These are phyloP conservation scores for Ctenochaetus hawaiiensis DNA, from an alignment of 2,797 vertebrate genomes.

Conservation along the genomic window DNA sequence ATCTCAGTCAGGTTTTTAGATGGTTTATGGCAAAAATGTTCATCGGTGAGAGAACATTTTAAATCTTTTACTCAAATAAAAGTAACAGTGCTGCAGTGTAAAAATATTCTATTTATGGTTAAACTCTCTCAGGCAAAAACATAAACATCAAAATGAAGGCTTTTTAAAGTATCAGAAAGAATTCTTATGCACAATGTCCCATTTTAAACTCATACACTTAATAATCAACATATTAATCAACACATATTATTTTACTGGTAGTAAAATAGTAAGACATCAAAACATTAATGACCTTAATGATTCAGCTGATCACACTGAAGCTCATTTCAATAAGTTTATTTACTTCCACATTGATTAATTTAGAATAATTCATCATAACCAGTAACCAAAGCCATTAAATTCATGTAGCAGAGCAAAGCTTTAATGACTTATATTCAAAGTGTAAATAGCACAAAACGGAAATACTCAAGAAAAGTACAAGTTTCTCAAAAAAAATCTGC, in stretches of 20 bases:
- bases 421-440: too few species aligned
- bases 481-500: too few species aligned
- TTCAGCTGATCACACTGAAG: background rate
- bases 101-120: background rate
- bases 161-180: background rate
- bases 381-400: background rate
- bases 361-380: background rate
- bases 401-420: background rate
- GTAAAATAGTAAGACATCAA: too few species aligned
- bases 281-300: background rate
- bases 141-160: background rate
- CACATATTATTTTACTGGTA: background rate
- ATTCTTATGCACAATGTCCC: background rate
- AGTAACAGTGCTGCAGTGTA: background rate
- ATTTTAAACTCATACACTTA: background rate
- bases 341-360: background rate
- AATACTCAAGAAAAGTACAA: background rate
- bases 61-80: background rate
- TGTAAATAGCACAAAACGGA: background rate
- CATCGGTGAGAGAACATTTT: background rate
- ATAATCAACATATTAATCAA: too few species aligned
- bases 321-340: background rate
- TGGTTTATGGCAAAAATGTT: background rate
- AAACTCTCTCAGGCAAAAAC: too few species aligned
- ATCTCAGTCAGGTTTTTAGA: background rate